Percentiles rank a stretch among this genome's conserved stretches.
Evolutionary conservation across 2,888 invertebrate genomes (phyloP).

Genomic region (Scaeva pyrastri): DNA sequence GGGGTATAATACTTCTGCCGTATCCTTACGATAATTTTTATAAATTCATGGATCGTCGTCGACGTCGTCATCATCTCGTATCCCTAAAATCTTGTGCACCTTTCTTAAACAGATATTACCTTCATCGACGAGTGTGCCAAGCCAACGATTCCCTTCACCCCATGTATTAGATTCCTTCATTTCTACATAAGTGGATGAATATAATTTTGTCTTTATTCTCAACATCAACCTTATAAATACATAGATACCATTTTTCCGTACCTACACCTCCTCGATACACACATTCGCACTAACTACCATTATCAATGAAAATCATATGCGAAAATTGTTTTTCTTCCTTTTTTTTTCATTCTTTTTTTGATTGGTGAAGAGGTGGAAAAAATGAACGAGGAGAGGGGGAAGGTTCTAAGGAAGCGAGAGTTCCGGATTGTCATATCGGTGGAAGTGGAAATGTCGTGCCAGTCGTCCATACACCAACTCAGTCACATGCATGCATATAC

Average conservation of each 20-base stretch:
- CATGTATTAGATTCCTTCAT: constrained; percentile 61
- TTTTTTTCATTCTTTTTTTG: neutral
- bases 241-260: neutral
- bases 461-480: neutral
- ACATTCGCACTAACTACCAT: constrained; percentile 50
- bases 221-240: neutral
- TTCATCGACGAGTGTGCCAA: constrained; percentile 26
- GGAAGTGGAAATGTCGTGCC: neutral
- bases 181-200: constrained; percentile 31
- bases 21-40: neutral
- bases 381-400: neutral
- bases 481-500: neutral
- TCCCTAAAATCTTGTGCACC: constrained; percentile 16
- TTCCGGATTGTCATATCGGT: constrained; percentile 13
- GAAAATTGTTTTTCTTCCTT: constrained; percentile 61
- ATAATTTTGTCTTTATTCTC: constrained; percentile 34
- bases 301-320: constrained; percentile 76
- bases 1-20: neutral
- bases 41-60: constrained; percentile 36
- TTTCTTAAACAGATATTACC: constrained; percentile 63
- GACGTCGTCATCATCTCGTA: too few relatives aligned
- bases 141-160: constrained; percentile 47
- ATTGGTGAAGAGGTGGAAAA: neutral
- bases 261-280: neutral
- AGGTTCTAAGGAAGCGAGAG: too few relatives aligned